These are phyloP conservation scores for Diachasmimorpha longicaudata DNA, from an alignment of 1,140 invertebrate genomes.

Conservation along the genomic window DNA sequence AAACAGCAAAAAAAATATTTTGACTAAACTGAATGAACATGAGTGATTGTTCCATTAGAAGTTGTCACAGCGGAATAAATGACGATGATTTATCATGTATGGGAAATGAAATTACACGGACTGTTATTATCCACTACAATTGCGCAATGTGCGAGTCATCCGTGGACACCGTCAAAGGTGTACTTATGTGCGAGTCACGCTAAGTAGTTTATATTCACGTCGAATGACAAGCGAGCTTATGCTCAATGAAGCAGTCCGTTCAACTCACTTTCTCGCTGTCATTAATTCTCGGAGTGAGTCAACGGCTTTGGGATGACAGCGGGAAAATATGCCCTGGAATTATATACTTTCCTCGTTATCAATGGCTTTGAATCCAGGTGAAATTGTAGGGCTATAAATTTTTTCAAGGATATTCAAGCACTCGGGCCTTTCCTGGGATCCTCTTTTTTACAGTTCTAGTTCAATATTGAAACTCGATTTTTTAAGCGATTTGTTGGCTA, in stretches of 20 bases:
- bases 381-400: too few relatives aligned
- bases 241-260: conserved; percentile 4
- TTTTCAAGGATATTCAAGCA: too few relatives aligned
- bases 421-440: too few relatives aligned
- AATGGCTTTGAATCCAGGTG: neutral
- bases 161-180: neutral
- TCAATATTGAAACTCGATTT: too few relatives aligned
- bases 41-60: neutral
- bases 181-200: neutral
- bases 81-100: neutral
- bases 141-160: neutral
- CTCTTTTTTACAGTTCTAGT: too few relatives aligned
- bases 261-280: neutral
- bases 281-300: neutral
- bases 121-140: neutral
- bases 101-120: neutral
- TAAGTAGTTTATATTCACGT: neutral
- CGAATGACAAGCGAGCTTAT: conserved; percentile 5
- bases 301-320: neutral
- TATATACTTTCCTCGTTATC: neutral
- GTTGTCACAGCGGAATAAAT: neutral
- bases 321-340: neutral
- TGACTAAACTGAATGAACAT: neutral
- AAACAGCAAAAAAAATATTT: neutral
- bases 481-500: too few relatives aligned